These are phyloP conservation scores for Tetranychus piercei DNA, from an alignment of 2,888 invertebrate genomes.

Conservation along the genomic window DNA sequence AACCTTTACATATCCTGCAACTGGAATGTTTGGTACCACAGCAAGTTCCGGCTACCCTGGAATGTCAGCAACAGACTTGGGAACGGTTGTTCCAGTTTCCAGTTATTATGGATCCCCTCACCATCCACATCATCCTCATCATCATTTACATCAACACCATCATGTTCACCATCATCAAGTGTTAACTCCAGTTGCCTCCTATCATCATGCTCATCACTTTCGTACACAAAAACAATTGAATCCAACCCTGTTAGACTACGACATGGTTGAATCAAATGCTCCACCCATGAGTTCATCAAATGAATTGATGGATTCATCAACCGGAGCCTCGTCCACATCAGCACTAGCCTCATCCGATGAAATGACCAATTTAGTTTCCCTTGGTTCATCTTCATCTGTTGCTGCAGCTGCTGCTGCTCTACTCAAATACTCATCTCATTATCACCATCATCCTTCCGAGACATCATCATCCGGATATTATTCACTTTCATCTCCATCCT, in stretches of 20 bases:
- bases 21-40: constrained; percentile 14
- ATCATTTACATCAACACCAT: constrained; percentile 22
- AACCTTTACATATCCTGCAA: constrained; percentile 14
- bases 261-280: constrained; percentile 6
- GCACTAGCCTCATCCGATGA: constrained; percentile 25
- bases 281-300: not conserved
- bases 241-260: constrained; percentile 18
- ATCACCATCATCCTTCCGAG: constrained; percentile 2
- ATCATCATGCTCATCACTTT: constrained; percentile 20
- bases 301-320: constrained; percentile 17
- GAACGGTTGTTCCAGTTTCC: constrained; percentile 21
- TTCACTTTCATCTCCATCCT: not conserved
- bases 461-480: not conserved
- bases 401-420: not conserved
- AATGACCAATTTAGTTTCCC: constrained; percentile 24
- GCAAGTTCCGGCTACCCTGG: constrained; percentile 8
- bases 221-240: constrained; percentile 19
- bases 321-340: constrained; percentile 18
- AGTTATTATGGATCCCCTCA: constrained; percentile 24
- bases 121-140: constrained; percentile 5
- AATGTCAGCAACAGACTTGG: constrained; percentile 14
- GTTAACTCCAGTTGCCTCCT: constrained; percentile 23
- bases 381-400: not conserved
- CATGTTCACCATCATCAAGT: constrained; percentile 21
- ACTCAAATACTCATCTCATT: not conserved